phyloP scores from a whole-genome alignment of 2,113 vertebrate genomes.

The Mastomys coucha region DNA sequence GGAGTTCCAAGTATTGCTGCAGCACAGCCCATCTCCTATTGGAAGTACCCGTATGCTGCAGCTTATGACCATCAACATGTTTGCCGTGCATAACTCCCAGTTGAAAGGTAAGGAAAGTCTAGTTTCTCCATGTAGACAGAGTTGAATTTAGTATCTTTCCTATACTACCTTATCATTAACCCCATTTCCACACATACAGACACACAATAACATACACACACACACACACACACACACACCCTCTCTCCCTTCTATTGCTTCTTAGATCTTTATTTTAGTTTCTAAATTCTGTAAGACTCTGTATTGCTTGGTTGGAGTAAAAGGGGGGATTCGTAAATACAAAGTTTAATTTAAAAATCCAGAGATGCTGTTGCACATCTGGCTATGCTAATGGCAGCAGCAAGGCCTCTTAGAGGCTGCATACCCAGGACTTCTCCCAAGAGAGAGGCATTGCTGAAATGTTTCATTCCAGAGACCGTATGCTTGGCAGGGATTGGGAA shows the following conservation, averaged over 20 bases:
- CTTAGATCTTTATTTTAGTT: slow-evolving; percentile 38
- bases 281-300: slow-evolving; percentile 55
- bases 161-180: not conserved
- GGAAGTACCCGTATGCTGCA: slow-evolving; percentile 96
- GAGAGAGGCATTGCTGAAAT: slow-evolving; percentile 83
- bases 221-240: not conserved
- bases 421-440: slow-evolving; percentile 74
- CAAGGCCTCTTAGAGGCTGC: slow-evolving; percentile 74
- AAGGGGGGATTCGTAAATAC: slow-evolving; percentile 69
- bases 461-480: slow-evolving; percentile 83
- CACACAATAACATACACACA: not conserved
- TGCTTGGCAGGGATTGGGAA: slow-evolving; percentile 80
- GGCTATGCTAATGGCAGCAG: slow-evolving; percentile 70
- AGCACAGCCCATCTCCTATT: slow-evolving; percentile 93
- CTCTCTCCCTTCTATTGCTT: not conserved
- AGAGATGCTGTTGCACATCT: slow-evolving; percentile 77
- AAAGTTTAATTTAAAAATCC: slow-evolving; percentile 67
- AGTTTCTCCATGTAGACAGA: slow-evolving; percentile 68
- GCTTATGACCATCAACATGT: slow-evolving; percentile 99
- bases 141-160: slow-evolving; percentile 30
- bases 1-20: slow-evolving; percentile 95
- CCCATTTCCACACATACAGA: too few relatives aligned
- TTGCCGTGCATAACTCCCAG: slow-evolving; percentile 95
- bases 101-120: slow-evolving; percentile 89
- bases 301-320: slow-evolving; percentile 67